Base-by-base conservation (phyloP, 2,113 vertebrate species). In the Phaethon lepturus region DNA sequence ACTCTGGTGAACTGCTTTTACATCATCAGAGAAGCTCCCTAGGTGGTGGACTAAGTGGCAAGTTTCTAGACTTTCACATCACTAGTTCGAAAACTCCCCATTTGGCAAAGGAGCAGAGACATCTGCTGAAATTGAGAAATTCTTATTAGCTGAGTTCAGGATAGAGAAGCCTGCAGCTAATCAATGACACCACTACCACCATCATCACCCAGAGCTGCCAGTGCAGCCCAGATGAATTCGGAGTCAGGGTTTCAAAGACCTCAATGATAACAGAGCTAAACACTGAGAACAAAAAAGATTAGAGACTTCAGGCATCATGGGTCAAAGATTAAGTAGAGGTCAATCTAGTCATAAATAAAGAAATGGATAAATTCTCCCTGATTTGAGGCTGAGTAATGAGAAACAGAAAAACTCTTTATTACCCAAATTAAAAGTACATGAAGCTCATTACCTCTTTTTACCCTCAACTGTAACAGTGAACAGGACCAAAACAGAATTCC, bases 61-160 rank as follows among this genome's bases (percentile, higher is more conserved):
- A 95, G 88, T 96, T 94, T 97, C 91, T 96, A 95, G 95, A 94
- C 83, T 91, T 97, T 81, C 94, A 83, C 91, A 96, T 94, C 56
- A 78, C 95, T 58, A 63, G 83, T 90, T 59, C 28, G 1, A 90
- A 94, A 97, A 40, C 66, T 96, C 85, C 71, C 38, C 80, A 64
- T 78, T 75, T 98, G 96, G 96, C 97, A 97, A 69, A 80, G 67
- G 56, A 93, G 83, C 26, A 80, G 83, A 96, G 69, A 93, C 96
- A 92, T 97, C 88, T 98, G 96, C 74, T 95, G 80, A 95, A 97
- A 91, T 79, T 69, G 79, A 92, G 89, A 97, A 95, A 98, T 98
- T 97, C 95, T 97, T 97, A 95, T 91, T 97, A 90, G 88, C 80
- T 97, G 97, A 98, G 90, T 97, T 97, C 95, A 97, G 86, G 45